Conservation (phyloP, 2,888 invertebrate genomes). For the Amphipoea lucens region DNA sequence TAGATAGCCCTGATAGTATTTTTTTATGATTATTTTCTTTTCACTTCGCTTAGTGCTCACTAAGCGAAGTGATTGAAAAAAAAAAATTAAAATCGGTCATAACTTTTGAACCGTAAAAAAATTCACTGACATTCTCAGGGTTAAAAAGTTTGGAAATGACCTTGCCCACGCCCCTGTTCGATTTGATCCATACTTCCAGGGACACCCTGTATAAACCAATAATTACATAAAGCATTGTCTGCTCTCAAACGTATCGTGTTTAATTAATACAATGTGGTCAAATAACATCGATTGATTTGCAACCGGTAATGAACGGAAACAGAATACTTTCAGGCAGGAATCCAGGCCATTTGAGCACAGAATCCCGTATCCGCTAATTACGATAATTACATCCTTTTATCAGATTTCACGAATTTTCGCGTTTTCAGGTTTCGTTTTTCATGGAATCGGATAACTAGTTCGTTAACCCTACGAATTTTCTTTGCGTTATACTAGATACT, state of each 20-base stretch:
- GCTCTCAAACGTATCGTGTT: not conserved
- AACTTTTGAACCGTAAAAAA: too few relatives aligned
- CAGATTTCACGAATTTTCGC: constrained; percentile 6
- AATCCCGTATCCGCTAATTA: constrained; percentile 1
- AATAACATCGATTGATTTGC: not conserved
- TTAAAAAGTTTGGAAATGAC: too few relatives aligned
- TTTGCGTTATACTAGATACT: not conserved
- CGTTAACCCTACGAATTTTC: not conserved
- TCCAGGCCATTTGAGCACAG: not conserved
- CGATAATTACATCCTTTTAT: constrained; percentile 31
- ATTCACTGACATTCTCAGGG: too few relatives aligned
- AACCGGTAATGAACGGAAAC: not conserved
- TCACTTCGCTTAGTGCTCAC: too few relatives aligned
- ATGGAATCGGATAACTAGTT: not conserved
- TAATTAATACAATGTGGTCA: not conserved
- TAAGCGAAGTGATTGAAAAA: too few relatives aligned
- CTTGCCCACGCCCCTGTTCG: too few relatives aligned
- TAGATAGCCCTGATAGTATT: too few relatives aligned
- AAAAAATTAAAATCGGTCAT: too few relatives aligned
- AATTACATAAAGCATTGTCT: not conserved
- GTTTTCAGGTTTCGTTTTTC: not conserved
- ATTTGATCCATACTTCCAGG: too few relatives aligned
- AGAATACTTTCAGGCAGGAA: constrained; percentile 1
- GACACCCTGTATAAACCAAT: too few relatives aligned
- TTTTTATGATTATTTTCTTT: too few relatives aligned